Conservation (phyloP, 2,113 vertebrate genomes). For the Dromiciops gliroides region DNA sequence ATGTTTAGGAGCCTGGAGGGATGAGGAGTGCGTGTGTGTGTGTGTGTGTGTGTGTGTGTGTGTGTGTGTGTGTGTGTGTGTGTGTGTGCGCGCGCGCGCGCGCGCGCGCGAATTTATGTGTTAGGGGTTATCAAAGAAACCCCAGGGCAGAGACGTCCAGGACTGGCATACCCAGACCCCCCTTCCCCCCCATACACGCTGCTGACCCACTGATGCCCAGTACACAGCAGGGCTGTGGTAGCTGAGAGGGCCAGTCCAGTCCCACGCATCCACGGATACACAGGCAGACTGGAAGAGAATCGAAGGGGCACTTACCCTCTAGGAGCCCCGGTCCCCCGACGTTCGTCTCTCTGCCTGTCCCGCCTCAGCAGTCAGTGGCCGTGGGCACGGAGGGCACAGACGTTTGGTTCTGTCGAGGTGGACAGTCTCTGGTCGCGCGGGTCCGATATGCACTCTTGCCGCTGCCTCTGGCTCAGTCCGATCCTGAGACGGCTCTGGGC, state of each 20-base stretch:
- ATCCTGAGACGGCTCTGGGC: slow-evolving; percentile 30
- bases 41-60: too few species aligned
- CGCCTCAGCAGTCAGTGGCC: too few species aligned
- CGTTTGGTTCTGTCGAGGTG: not conserved
- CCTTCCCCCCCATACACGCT: not conserved
- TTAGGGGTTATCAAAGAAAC: not conserved
- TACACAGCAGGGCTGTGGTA: not conserved
- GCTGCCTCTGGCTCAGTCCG: slow-evolving; percentile 50
- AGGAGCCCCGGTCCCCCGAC: not conserved
- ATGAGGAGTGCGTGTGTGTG: too few species aligned
- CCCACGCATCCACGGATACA: too few species aligned
- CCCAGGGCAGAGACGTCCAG: not conserved
- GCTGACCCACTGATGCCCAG: not conserved
- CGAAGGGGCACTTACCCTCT: not conserved
- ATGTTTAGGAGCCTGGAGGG: not conserved
- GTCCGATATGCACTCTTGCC: not conserved
- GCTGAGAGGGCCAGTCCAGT: not conserved
- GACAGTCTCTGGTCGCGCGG: not conserved
- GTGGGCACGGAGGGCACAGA: not conserved
- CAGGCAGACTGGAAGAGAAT: not conserved
- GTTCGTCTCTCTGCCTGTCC: not conserved
- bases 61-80: too few species aligned
- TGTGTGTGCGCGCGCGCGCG: too few species aligned
- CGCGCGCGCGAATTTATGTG: too few species aligned
- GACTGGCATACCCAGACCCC: not conserved